These are phyloP conservation scores for Paradoxurus hermaphroditus DNA, from an alignment of 2,113 vertebrate genomes.

Conservation along the genomic window DNA sequence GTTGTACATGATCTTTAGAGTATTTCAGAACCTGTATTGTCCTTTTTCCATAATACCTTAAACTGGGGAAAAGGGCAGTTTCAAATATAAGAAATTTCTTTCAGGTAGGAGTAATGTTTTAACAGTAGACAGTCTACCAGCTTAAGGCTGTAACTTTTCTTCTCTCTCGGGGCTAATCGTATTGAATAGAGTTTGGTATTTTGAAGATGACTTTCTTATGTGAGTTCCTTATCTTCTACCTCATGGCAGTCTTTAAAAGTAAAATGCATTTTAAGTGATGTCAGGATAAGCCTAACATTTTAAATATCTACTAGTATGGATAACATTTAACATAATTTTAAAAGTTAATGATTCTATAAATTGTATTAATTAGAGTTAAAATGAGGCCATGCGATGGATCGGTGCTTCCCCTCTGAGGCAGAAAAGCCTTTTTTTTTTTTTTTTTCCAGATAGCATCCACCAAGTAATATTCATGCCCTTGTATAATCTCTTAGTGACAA, in stretches of 20 bases:
- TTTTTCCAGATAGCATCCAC: not conserved
- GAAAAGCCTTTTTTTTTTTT: not conserved
- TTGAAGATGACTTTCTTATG: constrained; percentile 57
- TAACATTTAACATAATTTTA: constrained; percentile 45
- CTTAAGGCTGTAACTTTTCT: constrained; percentile 31
- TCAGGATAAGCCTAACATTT: constrained; percentile 52
- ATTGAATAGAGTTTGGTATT: constrained; percentile 5
- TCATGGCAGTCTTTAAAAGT: constrained; percentile 58
- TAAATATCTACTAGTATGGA: constrained; percentile 29
- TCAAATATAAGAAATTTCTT: constrained; percentile 24
- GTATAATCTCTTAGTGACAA: not conserved
- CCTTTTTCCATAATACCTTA: not conserved
- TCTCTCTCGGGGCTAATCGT: constrained; percentile 34
- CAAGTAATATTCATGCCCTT: not conserved
- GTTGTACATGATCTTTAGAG: not conserved
- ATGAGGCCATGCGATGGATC: not conserved
- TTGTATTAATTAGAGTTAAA: constrained; percentile 36
- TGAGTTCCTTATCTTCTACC: constrained; percentile 70
- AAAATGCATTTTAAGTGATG: constrained; percentile 54
- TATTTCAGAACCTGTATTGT: constrained; percentile 4
- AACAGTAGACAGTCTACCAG: constrained; percentile 1
- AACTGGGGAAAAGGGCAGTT: not conserved
- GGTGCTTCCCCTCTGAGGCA: constrained; percentile 21
- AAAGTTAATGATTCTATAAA: constrained; percentile 36
- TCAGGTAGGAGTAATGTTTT: constrained; percentile 27